Evolutionary conservation across 2,113 vertebrate genomes (phyloP).

Genomic region (Helogale parvula): DNA sequence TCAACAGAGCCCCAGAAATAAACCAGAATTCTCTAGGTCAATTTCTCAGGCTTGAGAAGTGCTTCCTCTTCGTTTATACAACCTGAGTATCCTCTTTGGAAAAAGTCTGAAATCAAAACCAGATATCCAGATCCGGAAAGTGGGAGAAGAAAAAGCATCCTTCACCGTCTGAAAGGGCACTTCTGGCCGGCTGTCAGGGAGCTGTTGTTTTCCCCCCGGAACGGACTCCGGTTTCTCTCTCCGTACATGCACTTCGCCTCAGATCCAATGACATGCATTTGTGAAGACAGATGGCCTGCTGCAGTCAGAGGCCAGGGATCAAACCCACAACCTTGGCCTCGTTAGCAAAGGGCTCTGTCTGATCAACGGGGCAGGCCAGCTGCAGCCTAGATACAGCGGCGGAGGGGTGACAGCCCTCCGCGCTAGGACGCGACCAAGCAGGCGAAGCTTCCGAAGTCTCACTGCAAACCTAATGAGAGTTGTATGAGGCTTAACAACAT

Average conservation of each 20-base stretch:
- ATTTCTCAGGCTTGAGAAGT: background rate
- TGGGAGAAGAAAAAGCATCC: background rate
- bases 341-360: conserved; percentile 48
- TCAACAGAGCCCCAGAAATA: background rate
- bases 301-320: conserved; percentile 40
- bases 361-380: background rate
- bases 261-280: background rate
- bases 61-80: background rate
- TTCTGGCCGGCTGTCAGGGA: background rate
- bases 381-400: background rate
- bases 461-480: conserved; percentile 49
- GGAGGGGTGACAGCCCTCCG: background rate
- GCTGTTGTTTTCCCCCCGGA: background rate
- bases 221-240: background rate
- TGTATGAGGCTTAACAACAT: conserved; percentile 69
- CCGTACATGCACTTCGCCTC: background rate
- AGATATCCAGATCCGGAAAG: background rate
- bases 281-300: conserved; percentile 67
- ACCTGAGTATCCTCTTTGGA: background rate
- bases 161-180: background rate
- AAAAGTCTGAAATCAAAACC: conserved; percentile 26
- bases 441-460: conserved; percentile 42
- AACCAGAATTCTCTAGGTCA: background rate
- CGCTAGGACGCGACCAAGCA: background rate
- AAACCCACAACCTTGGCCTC: conserved; percentile 72